Conservation (phyloP, 1,140 invertebrate genomes). For the Drosophila melanogaster region DNA sequence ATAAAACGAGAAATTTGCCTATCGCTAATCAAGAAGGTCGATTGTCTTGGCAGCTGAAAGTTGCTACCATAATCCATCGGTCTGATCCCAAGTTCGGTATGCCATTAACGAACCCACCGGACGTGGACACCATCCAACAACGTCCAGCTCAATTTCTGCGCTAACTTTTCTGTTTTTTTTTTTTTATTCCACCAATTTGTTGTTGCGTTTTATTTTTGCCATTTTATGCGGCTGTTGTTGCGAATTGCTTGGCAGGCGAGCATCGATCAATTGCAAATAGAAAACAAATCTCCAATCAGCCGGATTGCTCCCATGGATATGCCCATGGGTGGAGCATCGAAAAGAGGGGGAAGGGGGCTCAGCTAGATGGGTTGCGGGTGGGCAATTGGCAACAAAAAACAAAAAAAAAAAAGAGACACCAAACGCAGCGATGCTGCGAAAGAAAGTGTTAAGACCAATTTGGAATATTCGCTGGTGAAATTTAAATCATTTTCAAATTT, state of each 20-base stretch:
- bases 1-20: not conserved
- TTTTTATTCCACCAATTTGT: not conserved
- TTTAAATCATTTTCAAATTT: conserved; percentile 81
- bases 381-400: conserved; percentile 32
- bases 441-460: conserved; percentile 77
- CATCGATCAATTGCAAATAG: conserved; percentile 76
- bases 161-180: conserved; percentile 12
- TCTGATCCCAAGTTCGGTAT: conserved; percentile 29
- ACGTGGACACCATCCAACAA: conserved; percentile 12
- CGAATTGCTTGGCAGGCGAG: conserved; percentile 19
- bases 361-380: conserved; percentile 56
- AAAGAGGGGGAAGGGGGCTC: not conserved
- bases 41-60: conserved; percentile 2
- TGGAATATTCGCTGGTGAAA: conserved; percentile 72
- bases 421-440: conserved; percentile 2
- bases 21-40: not conserved
- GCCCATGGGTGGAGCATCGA: not conserved
- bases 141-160: conserved; percentile 25
- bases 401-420: conserved; percentile 9
- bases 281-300: conserved; percentile 74
- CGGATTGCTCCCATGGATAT: conserved; percentile 51
- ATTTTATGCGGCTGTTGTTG: conserved; percentile 26
- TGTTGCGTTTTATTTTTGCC: conserved; percentile 4
- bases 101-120: conserved; percentile 29
- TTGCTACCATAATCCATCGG: conserved; percentile 11